Base-by-base conservation (phyloP, 2,888 invertebrate genomes). In the Dichetophora obliterata region DNA sequence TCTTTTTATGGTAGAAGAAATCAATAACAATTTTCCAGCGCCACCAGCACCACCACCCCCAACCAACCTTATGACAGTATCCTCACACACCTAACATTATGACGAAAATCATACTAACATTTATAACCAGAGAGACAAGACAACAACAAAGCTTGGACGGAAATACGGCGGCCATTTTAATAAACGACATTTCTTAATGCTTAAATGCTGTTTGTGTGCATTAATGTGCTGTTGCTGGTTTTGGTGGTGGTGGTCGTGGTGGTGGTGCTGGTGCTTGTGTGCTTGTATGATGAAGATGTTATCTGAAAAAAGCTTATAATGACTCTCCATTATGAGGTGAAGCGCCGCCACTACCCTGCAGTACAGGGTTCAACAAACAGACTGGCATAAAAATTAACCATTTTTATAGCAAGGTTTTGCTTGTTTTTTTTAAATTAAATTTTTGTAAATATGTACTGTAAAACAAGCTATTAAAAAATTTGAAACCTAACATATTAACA, bases 121-220 rank as follows among this genome's bases (percentile, higher is more conserved):
- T 37, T 11, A 65, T 24, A 54, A 8, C 22, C 24, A 19, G 65
- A 66, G 43, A 66, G 22, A n/a, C 34, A 8, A 34, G 34, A 65
- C 1, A 34, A 8, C 43, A 48, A 48, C 22, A 48, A 48, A 66
- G 37, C 43, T 37, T 66, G 8, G 22, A 34, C 66, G 66, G 66
- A 66, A 66, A 66, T 43, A 43, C 43, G 22, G 19, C 66, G 48
- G 66, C 66, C 43, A 66, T 43, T 66, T 66, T 37, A 43, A 11
- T 68, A 14, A 37, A 27, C 24, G 27, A 68, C 19, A 68, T 50
- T 48, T 52, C 27, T 27, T 27, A 37, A 50, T 52, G 68, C 68
- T 27, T 68, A 27, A 50, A 66, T 27, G 24, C 50, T 19, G 48
- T 68, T 16, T 5, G 16, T 24, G 54, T 5, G 19, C 54, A 54